Evolutionary conservation across 2,797 vertebrate genomes (phyloP).

Genomic region (Rhinophrynus dorsalis): DNA sequence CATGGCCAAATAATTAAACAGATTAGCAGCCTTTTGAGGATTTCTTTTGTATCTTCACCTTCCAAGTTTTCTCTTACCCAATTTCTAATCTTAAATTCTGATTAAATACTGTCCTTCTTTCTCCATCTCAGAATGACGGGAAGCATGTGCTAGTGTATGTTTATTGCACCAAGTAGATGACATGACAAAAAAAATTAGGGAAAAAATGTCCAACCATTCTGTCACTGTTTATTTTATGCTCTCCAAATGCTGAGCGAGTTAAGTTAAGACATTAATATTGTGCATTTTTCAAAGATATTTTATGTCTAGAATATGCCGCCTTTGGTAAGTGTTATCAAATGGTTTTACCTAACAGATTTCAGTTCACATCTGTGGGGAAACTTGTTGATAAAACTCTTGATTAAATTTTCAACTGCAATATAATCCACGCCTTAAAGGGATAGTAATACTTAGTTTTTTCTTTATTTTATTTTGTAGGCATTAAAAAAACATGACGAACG

Average conservation of each 20-base stretch:
- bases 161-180: neutral
- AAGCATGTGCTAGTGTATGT: neutral
- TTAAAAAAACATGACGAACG: no score
- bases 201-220: slow-evolving; percentile 7
- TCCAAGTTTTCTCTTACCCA: slow-evolving; percentile 8
- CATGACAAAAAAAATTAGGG: neutral
- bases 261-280: no score
- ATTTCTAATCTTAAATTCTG: slow-evolving; percentile 15
- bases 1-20: slow-evolving; percentile 19
- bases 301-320: no score
- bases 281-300: no score
- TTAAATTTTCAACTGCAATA: no score
- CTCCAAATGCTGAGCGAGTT: neutral
- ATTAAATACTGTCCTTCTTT: neutral
- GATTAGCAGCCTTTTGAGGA: slow-evolving; percentile 9
- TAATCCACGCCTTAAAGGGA: no score
- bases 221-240: neutral
- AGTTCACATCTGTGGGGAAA: no score
- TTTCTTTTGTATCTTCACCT: slow-evolving; percentile 3
- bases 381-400: no score
- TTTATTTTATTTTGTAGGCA: no score
- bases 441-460: no score
- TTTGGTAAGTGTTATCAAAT: no score
- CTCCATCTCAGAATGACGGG: neutral
- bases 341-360: no score